These are phyloP conservation scores for Nomada fucata DNA, from an alignment of 2,888 invertebrate genomes.

Conservation along the genomic window DNA sequence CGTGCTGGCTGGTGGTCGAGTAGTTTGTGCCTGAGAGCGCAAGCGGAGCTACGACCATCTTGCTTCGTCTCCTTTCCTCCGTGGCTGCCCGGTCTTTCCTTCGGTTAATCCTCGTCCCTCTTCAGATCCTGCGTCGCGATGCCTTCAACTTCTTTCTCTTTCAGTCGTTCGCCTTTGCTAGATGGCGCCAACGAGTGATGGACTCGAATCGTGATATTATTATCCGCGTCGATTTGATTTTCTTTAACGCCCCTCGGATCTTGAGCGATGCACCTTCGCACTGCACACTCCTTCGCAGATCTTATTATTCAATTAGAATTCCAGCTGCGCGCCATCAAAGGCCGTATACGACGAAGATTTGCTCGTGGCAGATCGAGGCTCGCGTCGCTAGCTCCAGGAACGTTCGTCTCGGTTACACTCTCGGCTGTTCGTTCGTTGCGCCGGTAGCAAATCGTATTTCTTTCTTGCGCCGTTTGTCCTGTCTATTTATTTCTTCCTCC, in stretches of 20 bases:
- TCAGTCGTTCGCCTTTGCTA: conserved; percentile 49
- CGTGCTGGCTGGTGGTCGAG: conserved; percentile 82
- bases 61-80: conserved; percentile 66
- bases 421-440: conserved; percentile 11
- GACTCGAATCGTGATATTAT: conserved; percentile 13
- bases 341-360: background rate
- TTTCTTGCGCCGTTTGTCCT: background rate
- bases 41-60: conserved; percentile 72
- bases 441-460: conserved; percentile 20
- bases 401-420: conserved; percentile 11
- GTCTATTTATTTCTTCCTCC: background rate
- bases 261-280: too few relatives aligned
- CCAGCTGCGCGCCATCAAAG: too few relatives aligned
- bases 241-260: background rate
- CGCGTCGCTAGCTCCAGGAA: background rate
- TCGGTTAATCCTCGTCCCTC: conserved; percentile 54
- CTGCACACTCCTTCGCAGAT: background rate
- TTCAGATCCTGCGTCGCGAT: conserved; percentile 55
- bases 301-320: background rate
- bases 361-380: background rate
- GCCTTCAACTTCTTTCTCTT: conserved; percentile 51
- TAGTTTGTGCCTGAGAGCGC: conserved; percentile 82
- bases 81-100: conserved; percentile 37
- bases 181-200: conserved; percentile 59
- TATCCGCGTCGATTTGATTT: background rate